Conservation (phyloP, 2,113 vertebrate species). For the Pseudorasbora parva region DNA sequence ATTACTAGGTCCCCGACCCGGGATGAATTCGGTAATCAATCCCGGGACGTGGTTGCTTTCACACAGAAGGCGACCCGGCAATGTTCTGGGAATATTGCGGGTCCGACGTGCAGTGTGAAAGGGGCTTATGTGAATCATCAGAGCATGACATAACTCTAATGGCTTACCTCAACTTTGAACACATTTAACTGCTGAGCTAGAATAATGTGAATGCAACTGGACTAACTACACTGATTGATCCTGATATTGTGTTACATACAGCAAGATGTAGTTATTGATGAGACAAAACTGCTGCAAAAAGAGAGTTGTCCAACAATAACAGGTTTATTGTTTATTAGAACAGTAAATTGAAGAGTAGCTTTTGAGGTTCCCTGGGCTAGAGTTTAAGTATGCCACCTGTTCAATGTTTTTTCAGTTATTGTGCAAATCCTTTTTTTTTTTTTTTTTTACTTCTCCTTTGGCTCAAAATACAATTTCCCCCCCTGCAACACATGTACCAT, state of each 20-base stretch:
- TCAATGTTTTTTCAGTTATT: conserved; percentile 42
- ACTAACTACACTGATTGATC: not conserved
- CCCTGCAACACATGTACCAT: not conserved
- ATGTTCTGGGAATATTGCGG: no score
- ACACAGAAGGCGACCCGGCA: no score
- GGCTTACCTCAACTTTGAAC: not conserved
- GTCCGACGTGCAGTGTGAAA: no score
- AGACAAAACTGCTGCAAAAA: not conserved
- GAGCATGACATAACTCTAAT: not conserved
- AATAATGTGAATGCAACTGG: not conserved
- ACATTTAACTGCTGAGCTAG: not conserved
- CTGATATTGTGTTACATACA: conserved; percentile 3
- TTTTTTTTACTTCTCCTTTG: conserved; percentile 23
- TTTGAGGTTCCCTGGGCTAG: not conserved
- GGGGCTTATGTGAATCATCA: not conserved
- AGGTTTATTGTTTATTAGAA: conserved; percentile 3
- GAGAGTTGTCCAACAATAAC: not conserved
- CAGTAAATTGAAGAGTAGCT: not conserved
- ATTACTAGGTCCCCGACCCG: no score
- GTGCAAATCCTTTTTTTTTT: not conserved
- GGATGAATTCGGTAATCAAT: no score
- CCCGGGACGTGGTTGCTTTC: no score
- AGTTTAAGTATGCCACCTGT: conserved; percentile 43
- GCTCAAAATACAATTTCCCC: conserved; percentile 1
- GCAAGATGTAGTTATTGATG: not conserved